These are phyloP conservation scores for Squalus acanthias DNA, from an alignment of 2,797 vertebrate species.

Conservation along the genomic window DNA sequence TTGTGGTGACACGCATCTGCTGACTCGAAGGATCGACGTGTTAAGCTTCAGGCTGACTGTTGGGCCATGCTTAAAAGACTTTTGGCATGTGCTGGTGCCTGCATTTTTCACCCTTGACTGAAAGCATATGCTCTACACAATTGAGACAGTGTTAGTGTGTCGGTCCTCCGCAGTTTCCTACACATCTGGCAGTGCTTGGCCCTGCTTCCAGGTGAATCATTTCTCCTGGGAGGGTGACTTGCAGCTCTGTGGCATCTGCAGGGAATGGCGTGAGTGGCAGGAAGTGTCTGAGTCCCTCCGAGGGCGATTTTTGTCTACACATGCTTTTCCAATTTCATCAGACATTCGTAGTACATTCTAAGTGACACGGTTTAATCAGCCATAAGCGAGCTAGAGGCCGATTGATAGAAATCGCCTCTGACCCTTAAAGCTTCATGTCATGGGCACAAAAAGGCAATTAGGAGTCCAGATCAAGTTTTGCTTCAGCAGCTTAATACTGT, in stretches of 20 bases:
- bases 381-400: constrained; percentile 60
- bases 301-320: constrained; percentile 82
- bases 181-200: constrained; percentile 91
- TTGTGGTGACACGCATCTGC: constrained; percentile 86
- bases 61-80: constrained; percentile 91
- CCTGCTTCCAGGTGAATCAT: constrained; percentile 90
- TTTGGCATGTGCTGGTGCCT: constrained; percentile 88
- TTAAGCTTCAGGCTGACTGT: constrained; percentile 78
- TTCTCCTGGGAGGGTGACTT: constrained; percentile 80
- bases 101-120: constrained; percentile 94
- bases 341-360: constrained; percentile 57
- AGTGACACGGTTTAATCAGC: constrained; percentile 71
- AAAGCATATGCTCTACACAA: constrained; percentile 91
- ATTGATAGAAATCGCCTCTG: constrained; percentile 59
- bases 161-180: constrained; percentile 76
- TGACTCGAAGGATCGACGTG: constrained; percentile 72
- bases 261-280: constrained; percentile 60
- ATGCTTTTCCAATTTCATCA: constrained; percentile 84
- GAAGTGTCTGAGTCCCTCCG: constrained; percentile 85
- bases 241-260: constrained; percentile 77
- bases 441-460: constrained; percentile 60
- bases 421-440: constrained; percentile 68
- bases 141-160: constrained; percentile 82
- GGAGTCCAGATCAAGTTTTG: constrained; percentile 43
- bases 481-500: constrained; percentile 25